Percentiles rank a stretch among this genome's conserved stretches.
These are phyloP conservation scores for Catotricha subobsoleta DNA, from an alignment of 2,888 invertebrate species.

Conservation along the genomic window DNA sequence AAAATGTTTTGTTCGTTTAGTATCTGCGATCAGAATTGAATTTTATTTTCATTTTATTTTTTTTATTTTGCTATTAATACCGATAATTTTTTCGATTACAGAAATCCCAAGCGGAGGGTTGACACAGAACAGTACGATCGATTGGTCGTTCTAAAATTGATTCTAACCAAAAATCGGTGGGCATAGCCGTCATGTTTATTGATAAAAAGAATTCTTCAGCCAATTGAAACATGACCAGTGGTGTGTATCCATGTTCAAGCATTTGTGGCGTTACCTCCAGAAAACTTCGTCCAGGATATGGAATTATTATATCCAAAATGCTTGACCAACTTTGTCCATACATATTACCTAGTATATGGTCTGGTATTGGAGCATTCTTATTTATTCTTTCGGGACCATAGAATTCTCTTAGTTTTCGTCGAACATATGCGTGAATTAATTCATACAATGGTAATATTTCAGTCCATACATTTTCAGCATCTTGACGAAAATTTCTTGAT, in stretches of 20 bases:
- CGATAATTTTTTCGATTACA: slow-evolving; percentile 76
- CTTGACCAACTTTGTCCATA: slow-evolving; percentile 80
- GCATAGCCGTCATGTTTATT: slow-evolving; percentile 70
- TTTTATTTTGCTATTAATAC: slow-evolving; percentile 26
- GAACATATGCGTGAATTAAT: slow-evolving; percentile 73
- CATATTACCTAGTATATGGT: slow-evolving; percentile 77
- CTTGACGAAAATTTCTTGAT: slow-evolving; percentile 51
- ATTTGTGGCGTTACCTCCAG: slow-evolving; percentile 73
- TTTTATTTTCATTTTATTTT: neutral
- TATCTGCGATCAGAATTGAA: neutral
- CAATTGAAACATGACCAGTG: slow-evolving; percentile 63
- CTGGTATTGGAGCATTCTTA: slow-evolving; percentile 63
- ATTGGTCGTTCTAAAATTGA: slow-evolving; percentile 58
- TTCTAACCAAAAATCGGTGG: slow-evolving; percentile 73
- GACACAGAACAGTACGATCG: slow-evolving; percentile 62
- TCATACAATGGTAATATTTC: slow-evolving; percentile 73
- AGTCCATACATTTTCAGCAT: slow-evolving; percentile 68
- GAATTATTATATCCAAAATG: slow-evolving; percentile 60
- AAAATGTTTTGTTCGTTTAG: slow-evolving; percentile 6
- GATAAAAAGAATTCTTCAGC: slow-evolving; percentile 86
- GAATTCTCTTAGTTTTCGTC: slow-evolving; percentile 60
- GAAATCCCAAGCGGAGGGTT: slow-evolving; percentile 89
- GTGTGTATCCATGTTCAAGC: slow-evolving; percentile 69
- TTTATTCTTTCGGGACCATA: slow-evolving; percentile 72
- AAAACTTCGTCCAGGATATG: slow-evolving; percentile 67